Evolutionary conservation across 2,888 invertebrate genomes (phyloP).

Genomic region (Eristalis pertinax): DNA sequence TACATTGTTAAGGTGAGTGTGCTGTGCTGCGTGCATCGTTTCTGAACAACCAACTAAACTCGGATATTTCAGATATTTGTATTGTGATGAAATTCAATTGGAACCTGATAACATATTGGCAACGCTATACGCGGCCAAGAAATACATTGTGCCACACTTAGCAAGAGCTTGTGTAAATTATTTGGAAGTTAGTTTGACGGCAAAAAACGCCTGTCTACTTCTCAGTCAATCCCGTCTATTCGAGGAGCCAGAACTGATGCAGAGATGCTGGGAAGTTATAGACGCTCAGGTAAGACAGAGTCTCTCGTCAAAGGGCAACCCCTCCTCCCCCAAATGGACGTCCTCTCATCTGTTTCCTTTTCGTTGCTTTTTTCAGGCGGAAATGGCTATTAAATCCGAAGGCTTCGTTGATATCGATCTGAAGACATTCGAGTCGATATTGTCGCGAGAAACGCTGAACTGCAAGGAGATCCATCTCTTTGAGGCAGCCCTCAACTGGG

Average conservation of each 20-base stretch:
- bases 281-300: conserved; percentile 91
- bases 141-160: conserved; percentile 97
- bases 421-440: conserved; percentile 94
- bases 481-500: conserved; percentile 96
- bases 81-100: conserved; percentile 97
- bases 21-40: neutral
- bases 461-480: conserved; percentile 95
- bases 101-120: conserved; percentile 97
- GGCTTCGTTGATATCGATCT: conserved; percentile 98
- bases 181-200: conserved; percentile 96
- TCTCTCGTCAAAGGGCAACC: no score
- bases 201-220: conserved; percentile 97
- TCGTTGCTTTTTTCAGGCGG: conserved; percentile 84
- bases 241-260: conserved; percentile 98
- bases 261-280: conserved; percentile 98
- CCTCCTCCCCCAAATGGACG: neutral
- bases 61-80: conserved; percentile 89
- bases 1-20: conserved; percentile 91
- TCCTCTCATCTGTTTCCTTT: neutral
- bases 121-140: conserved; percentile 97
- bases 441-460: conserved; percentile 96
- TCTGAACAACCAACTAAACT: neutral
- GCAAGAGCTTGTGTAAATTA: conserved; percentile 97
- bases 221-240: conserved; percentile 97
- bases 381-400: conserved; percentile 97